phyloP scores from a whole-genome alignment of 2,113 vertebrate species.

The Anser brachyrhynchus region DNA sequence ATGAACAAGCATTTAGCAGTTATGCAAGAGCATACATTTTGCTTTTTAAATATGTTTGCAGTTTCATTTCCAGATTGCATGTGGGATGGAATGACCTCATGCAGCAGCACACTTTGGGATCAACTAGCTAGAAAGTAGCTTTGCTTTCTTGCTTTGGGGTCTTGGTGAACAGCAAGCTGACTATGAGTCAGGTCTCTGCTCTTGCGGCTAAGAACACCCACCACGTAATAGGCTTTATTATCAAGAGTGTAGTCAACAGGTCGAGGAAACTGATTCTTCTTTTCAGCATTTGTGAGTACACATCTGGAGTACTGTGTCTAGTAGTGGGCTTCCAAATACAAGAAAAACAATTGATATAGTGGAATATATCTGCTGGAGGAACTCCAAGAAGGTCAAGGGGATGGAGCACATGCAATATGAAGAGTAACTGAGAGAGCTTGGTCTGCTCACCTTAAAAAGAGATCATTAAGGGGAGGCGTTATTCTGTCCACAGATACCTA shows the following conservation, averaged over 20 bases:
- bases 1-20: too few relatives aligned
- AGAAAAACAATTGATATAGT: fast-evolving
- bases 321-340: neutral
- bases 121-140: neutral
- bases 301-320: neutral
- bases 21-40: neutral
- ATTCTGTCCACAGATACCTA: neutral
- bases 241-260: neutral
- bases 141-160: neutral
- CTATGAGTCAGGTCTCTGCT: neutral
- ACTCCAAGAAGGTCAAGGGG: neutral
- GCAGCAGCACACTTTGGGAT: fast-evolving
- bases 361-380: neutral
- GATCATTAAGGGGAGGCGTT: neutral
- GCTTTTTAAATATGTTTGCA: neutral
- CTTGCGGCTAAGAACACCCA: neutral
- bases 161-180: neutral
- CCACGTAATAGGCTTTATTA: neutral
- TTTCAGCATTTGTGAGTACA: neutral
- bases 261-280: neutral
- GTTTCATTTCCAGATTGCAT: neutral
- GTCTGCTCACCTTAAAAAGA: neutral
- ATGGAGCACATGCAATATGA: neutral
- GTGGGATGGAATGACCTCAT: neutral
- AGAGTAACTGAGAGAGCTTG: neutral